These are phyloP conservation scores for Tychaedon coryphoeus DNA, from an alignment of 2,113 vertebrate species.

Conservation along the genomic window DNA sequence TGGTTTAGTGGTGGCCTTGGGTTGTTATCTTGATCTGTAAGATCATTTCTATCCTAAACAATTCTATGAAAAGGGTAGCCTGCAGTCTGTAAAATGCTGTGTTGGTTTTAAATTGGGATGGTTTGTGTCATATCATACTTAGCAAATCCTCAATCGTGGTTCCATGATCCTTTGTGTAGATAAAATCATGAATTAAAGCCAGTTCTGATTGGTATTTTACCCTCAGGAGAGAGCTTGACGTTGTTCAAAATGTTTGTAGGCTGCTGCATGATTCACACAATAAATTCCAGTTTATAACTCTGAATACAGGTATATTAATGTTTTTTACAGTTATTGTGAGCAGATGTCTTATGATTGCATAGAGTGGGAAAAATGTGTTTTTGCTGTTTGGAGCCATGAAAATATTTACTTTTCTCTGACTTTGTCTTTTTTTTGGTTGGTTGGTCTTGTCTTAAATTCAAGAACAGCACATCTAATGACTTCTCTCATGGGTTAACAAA, in stretches of 20 bases:
- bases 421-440: neutral
- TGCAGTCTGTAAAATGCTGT: neutral
- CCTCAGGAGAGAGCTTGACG: neutral
- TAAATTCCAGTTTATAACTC: neutral
- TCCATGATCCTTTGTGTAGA: neutral
- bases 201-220: neutral
- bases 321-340: neutral
- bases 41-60: neutral
- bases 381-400: neutral
- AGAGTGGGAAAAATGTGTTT: neutral
- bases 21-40: neutral
- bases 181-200: slow-evolving; percentile 16
- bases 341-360: neutral
- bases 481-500: neutral
- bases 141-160: neutral
- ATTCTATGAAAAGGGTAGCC: neutral
- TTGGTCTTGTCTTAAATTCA: neutral
- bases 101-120: slow-evolving; percentile 1
- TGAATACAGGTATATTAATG: neutral
- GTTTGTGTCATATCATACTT: neutral
- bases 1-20: neutral
- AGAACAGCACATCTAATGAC: neutral
- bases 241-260: neutral
- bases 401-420: neutral
- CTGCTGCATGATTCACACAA: neutral